These are phyloP conservation scores for Oscarella lobularis DNA, from an alignment of 37 sponge, comb jelly and placozoan genomes.

Conservation along the genomic window DNA sequence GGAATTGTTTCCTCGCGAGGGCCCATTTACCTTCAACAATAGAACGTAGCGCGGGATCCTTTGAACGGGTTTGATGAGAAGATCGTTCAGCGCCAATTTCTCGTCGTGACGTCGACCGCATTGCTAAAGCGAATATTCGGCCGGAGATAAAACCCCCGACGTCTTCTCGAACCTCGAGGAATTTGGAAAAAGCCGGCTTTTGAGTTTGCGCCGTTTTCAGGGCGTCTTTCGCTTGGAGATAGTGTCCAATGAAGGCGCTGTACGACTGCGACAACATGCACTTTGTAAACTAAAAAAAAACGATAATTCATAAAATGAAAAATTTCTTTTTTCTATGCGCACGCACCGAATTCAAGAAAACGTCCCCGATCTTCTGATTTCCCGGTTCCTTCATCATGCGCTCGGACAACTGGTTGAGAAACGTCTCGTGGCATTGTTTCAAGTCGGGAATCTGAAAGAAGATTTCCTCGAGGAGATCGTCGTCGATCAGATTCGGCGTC, in stretches of 20 bases:
- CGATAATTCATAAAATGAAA: not conserved
- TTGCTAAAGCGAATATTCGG: not conserved
- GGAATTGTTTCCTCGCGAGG: not conserved
- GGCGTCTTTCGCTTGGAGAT: constrained; percentile 53
- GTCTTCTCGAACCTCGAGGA: constrained; percentile 35
- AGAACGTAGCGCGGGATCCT: constrained; percentile 79
- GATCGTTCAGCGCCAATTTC: constrained; percentile 45
- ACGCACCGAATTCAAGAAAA: constrained; percentile 64
- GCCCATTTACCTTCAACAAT: constrained; percentile 43
- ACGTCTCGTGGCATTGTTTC: constrained; percentile 33
- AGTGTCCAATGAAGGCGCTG: constrained; percentile 58
- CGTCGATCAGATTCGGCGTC: constrained; percentile 18
- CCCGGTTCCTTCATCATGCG: constrained; percentile 27
- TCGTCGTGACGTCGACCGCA: constrained; percentile 26
- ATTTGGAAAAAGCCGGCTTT: constrained; percentile 43
- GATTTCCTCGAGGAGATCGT: constrained; percentile 35
- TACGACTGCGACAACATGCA: constrained; percentile 47
- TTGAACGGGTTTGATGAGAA: constrained; percentile 80
- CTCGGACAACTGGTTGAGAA: constrained; percentile 28
- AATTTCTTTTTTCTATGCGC: not conserved
- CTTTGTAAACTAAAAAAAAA: constrained; percentile 46
- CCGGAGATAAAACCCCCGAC: too few species aligned
- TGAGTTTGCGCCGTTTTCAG: constrained; percentile 33
- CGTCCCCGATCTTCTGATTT: constrained; percentile 47
- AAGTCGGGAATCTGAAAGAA: constrained; percentile 73